A percentile compares a stretch with the other conserved stretches of the same genome.
These are phyloP conservation scores for Eurystomus glaucurus DNA, from an alignment of 2,797 vertebrate species.

Conservation along the genomic window DNA sequence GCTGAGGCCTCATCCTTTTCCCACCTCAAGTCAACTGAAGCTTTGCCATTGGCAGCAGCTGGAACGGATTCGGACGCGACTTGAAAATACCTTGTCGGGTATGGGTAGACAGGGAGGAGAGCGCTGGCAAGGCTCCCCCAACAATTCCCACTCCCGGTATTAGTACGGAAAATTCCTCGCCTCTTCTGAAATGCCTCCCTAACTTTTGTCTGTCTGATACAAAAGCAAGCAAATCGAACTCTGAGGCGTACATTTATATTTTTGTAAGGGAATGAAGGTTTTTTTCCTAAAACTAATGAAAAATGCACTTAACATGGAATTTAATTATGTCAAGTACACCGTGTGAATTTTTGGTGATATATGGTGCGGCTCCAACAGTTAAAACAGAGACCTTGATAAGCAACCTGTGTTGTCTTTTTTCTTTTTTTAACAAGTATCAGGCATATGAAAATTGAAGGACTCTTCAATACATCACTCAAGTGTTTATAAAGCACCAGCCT, in stretches of 20 bases:
- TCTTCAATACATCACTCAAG: background rate
- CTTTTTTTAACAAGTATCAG: background rate
- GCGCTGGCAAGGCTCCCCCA: background rate
- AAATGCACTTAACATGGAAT: background rate
- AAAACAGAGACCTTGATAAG: background rate
- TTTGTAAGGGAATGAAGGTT: background rate
- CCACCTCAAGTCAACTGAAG: background rate
- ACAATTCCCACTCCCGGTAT: background rate
- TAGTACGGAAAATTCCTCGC: background rate
- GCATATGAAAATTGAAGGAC: background rate
- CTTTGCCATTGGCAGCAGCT: background rate
- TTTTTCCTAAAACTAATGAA: background rate
- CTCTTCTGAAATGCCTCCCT: background rate
- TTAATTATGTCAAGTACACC: background rate
- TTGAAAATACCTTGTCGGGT: background rate
- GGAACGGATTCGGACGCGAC: accelerated
- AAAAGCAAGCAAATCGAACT: background rate
- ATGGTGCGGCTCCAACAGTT: background rate
- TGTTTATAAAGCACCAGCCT: background rate
- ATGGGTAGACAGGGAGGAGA: background rate
- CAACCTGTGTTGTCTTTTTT: background rate
- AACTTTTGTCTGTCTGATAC: background rate
- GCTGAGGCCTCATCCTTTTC: background rate
- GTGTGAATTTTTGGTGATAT: background rate
- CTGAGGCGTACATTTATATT: background rate